phyloP scores from a whole-genome alignment of 2,113 vertebrate genomes.

The Neodon shergylaensis region DNA sequence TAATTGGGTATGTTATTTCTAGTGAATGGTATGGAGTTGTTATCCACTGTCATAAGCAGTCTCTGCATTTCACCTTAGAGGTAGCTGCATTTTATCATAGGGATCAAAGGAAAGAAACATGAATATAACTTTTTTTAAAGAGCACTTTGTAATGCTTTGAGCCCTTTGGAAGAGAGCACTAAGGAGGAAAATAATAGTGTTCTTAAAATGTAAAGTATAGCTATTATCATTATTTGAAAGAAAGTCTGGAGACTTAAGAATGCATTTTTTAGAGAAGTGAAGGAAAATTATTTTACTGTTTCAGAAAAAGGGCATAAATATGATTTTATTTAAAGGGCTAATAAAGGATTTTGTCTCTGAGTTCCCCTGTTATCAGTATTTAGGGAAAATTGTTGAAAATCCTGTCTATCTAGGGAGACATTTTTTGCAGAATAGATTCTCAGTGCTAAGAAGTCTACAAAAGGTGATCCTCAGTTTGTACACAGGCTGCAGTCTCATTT shows the following conservation, averaged over 20 bases:
- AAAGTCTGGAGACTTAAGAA: slow-evolving; percentile 36
- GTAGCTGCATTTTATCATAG: slow-evolving; percentile 68
- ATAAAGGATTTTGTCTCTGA: slow-evolving; percentile 24
- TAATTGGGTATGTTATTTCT: slow-evolving; percentile 81
- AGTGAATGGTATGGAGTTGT: slow-evolving; percentile 72
- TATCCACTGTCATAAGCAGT: slow-evolving; percentile 79
- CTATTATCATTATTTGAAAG: slow-evolving; percentile 62
- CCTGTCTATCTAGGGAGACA: slow-evolving; percentile 15
- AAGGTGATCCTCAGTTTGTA: background rate
- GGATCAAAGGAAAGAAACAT: slow-evolving; percentile 75
- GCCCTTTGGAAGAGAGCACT: slow-evolving; percentile 60
- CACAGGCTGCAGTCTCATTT: slow-evolving; percentile 49
- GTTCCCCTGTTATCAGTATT: slow-evolving; percentile 1
- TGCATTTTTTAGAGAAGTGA: slow-evolving; percentile 31
- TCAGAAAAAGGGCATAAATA: slow-evolving; percentile 44
- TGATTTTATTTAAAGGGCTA: slow-evolving; percentile 34
- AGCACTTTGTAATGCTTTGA: slow-evolving; percentile 60
- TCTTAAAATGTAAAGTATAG: slow-evolving; percentile 71
- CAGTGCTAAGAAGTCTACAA: background rate
- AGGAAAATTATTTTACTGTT: slow-evolving; percentile 47
- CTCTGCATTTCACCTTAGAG: slow-evolving; percentile 61
- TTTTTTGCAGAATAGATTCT: slow-evolving; percentile 9
- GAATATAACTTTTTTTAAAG: slow-evolving; percentile 73
- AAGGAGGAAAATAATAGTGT: slow-evolving; percentile 64
- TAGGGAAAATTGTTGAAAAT: slow-evolving; percentile 28